Evolutionary conservation across 2,888 invertebrate genomes (phyloP).

Genomic region (Trachelus troglodyta): DNA sequence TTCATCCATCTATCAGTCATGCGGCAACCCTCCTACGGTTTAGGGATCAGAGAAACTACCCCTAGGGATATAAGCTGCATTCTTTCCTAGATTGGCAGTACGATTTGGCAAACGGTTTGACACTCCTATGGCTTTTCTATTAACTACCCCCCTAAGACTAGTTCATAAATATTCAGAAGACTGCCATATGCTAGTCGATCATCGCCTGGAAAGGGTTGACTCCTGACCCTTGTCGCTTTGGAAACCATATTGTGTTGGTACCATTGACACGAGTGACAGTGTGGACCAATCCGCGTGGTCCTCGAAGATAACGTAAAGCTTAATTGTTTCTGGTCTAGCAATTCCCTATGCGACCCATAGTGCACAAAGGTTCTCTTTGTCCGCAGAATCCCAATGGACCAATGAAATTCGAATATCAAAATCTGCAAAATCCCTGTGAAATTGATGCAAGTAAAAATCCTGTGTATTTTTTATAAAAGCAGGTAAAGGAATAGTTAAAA

Average conservation of each 20-base stretch:
- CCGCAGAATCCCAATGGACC: neutral
- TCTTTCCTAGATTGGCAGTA: neutral
- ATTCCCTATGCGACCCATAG: conserved; percentile 48
- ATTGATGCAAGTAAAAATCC: neutral
- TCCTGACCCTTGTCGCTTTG: neutral
- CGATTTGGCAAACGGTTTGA: conserved; percentile 30
- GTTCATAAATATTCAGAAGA: conserved; percentile 50
- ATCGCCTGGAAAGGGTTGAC: conserved; percentile 31
- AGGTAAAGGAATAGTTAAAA: neutral
- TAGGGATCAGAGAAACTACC: neutral
- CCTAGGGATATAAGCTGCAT: neutral
- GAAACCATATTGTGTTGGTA: neutral
- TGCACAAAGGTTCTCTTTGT: neutral
- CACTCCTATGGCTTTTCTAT: conserved; percentile 38
- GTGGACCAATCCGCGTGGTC: conserved; percentile 40
- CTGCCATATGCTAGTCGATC: conserved; percentile 27
- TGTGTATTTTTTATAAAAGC: neutral
- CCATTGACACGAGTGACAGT: neutral
- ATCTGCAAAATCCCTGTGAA: neutral
- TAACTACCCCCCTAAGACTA: conserved; percentile 12
- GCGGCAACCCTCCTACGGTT: neutral
- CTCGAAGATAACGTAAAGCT: conserved; percentile 57
- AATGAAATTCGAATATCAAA: neutral
- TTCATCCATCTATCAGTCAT: neutral
- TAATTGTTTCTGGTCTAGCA: conserved; percentile 63